These are phyloP conservation scores for Zaprionus gabonicus DNA, from an alignment of 1,140 invertebrate species.

Conservation along the genomic window DNA sequence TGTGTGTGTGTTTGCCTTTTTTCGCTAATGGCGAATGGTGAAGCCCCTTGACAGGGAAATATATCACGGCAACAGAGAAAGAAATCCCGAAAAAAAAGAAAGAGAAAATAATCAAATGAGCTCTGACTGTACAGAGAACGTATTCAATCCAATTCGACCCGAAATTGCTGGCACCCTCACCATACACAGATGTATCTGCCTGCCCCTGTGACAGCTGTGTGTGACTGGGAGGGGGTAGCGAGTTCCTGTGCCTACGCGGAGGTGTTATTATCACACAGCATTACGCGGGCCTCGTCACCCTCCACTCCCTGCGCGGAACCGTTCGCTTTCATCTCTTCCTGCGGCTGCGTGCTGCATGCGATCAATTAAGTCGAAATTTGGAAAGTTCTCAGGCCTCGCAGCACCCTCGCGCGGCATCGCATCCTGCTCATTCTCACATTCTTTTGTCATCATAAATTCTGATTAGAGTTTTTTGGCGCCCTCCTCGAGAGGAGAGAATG, in stretches of 20 bases:
- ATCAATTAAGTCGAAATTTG: conserved; percentile 68
- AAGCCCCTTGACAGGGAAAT: conserved; percentile 35
- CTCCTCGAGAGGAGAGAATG: no score
- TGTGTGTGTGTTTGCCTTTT: conserved; percentile 13
- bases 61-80: conserved; percentile 31
- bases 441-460: conserved; percentile 64
- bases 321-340: conserved; percentile 22
- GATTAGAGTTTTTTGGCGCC: conserved; percentile 58
- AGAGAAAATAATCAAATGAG: conserved; percentile 45
- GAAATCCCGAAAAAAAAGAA: conserved; percentile 19
- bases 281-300: conserved; percentile 14
- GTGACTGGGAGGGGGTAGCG: conserved; percentile 16
- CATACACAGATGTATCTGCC: background rate
- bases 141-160: conserved; percentile 38
- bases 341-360: conserved; percentile 29
- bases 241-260: conserved; percentile 33
- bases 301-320: conserved; percentile 33
- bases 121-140: conserved; percentile 59
- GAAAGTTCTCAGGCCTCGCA: conserved; percentile 39
- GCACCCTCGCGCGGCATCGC: conserved; percentile 23
- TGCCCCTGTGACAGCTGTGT: conserved; percentile 10
- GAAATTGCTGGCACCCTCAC: conserved; percentile 55
- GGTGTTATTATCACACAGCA: conserved; percentile 16
- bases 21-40: conserved; percentile 33
- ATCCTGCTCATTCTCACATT: conserved; percentile 40